These are phyloP conservation scores for Diplolepis rosae DNA, from an alignment of 2,888 invertebrate species.

Conservation along the genomic window DNA sequence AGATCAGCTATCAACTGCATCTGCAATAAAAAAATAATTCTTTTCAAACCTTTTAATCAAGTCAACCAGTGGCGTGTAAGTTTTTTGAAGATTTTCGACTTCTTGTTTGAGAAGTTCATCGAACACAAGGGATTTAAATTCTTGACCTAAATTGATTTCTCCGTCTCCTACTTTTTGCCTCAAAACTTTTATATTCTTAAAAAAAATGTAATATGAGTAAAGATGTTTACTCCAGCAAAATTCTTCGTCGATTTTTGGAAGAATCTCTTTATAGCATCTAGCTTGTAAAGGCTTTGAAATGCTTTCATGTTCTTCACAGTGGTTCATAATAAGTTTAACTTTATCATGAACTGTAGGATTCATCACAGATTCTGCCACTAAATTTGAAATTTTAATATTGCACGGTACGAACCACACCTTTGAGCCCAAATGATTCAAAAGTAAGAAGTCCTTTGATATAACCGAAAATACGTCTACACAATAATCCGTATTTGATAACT, in stretches of 20 bases:
- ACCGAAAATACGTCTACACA: neutral
- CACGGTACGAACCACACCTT: neutral
- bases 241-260: neutral
- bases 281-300: neutral
- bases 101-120: neutral
- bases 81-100: neutral
- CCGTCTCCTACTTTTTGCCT: neutral
- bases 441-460: neutral
- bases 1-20: neutral
- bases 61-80: neutral
- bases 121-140: neutral
- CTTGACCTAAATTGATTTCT: neutral
- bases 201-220: neutral
- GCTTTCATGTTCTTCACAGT: neutral
- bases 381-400: neutral
- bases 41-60: neutral
- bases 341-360: neutral
- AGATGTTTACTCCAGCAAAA: neutral
- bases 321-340: neutral
- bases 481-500: neutral
- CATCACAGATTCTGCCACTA: neutral
- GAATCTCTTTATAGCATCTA: neutral
- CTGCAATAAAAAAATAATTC: slow-evolving; percentile 1
- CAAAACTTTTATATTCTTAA: neutral
- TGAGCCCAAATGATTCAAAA: neutral